Conservation (phyloP, 2,113 vertebrate genomes). For the Myodes glareolus region DNA sequence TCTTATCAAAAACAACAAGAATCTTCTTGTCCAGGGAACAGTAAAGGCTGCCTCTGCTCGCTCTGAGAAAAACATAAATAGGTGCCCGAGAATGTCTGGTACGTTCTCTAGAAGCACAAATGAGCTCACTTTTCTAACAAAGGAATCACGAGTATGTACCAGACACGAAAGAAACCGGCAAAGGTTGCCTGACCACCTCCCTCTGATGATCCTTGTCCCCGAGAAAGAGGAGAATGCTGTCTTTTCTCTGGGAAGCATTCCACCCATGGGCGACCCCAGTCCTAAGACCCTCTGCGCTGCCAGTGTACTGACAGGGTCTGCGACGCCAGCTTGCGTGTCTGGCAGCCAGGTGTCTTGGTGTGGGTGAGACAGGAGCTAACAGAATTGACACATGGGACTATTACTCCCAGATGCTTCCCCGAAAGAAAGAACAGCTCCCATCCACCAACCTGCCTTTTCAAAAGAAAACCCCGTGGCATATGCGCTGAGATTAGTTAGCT, state of each 20-base stretch:
- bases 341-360: slow-evolving; percentile 72
- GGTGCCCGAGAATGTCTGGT: neutral
- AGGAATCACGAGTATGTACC: neutral
- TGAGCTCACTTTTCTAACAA: neutral
- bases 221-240: slow-evolving; percentile 11
- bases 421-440: slow-evolving; percentile 63
- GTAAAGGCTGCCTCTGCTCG: slow-evolving; percentile 20
- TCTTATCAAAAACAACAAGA: slow-evolving; percentile 70
- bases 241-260: slow-evolving; percentile 58
- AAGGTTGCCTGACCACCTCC: neutral
- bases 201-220: slow-evolving; percentile 38
- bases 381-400: slow-evolving; percentile 70
- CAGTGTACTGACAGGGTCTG: neutral
- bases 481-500: slow-evolving; percentile 21
- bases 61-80: slow-evolving; percentile 23
- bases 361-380: slow-evolving; percentile 75
- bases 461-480: slow-evolving; percentile 48
- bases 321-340: slow-evolving; percentile 57
- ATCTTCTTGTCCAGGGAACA: slow-evolving; percentile 65
- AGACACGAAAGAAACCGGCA: slow-evolving; percentile 20
- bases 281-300: slow-evolving; percentile 5
- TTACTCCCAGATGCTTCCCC: slow-evolving; percentile 73
- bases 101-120: slow-evolving; percentile 13
- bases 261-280: slow-evolving; percentile 18
- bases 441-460: slow-evolving; percentile 65